Conservation (phyloP, 2,888 invertebrate genomes). For the Spodoptera picta region DNA sequence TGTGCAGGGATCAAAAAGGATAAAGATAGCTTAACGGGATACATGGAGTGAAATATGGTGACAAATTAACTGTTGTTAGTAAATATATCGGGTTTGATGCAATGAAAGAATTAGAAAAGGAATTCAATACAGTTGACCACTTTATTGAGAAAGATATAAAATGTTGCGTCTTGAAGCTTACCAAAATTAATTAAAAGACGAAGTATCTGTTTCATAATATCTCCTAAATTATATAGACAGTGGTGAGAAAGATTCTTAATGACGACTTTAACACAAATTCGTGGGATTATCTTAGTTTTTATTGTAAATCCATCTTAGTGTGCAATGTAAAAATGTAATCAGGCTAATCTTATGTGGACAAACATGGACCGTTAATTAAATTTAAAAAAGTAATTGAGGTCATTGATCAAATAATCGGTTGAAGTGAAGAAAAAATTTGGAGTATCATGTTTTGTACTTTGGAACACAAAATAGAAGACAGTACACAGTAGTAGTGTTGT, state of each 20-base stretch:
- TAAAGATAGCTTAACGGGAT: constrained; percentile 39
- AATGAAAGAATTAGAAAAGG: not conserved
- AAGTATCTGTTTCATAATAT: constrained; percentile 19
- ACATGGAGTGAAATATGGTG: constrained; percentile 26
- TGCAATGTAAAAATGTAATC: constrained; percentile 20
- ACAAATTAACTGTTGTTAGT: constrained; percentile 3
- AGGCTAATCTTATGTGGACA: constrained; percentile 33
- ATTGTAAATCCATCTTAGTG: constrained; percentile 28
- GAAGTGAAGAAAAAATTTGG: too few relatives aligned
- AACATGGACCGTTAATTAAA: constrained; percentile 32
- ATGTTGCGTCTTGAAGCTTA: not conserved
- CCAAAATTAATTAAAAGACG: not conserved
- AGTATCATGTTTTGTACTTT: too few relatives aligned
- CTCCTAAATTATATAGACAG: not conserved
- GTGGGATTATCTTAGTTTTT: constrained; percentile 35
- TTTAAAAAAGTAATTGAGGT: constrained; percentile 17
- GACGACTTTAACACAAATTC: constrained; percentile 3
- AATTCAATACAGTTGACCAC: not conserved
- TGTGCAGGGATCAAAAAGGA: constrained; percentile 58
- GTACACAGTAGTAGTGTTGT: too few relatives aligned
- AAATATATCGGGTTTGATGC: not conserved
- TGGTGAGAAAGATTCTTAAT: constrained; percentile 11
- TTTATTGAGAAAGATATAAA: not conserved
- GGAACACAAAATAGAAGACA: too few relatives aligned
- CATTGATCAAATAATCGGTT: too few relatives aligned